Base-by-base conservation (phyloP, 2,888 invertebrate genomes). In the Cantharis flavilabris region DNA sequence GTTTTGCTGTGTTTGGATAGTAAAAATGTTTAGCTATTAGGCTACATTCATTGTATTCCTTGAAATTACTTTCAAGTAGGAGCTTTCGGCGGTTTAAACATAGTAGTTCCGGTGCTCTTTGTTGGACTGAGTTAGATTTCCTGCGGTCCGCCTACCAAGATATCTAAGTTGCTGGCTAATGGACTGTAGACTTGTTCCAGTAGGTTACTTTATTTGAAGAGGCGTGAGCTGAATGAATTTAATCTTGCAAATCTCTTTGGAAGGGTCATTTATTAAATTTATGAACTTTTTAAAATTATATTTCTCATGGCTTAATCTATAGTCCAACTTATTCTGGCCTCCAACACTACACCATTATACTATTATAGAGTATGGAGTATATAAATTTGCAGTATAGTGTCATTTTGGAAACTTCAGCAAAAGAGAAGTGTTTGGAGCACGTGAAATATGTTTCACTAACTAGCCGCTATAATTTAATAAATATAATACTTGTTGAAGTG, bases 141-240 rank as follows among this genome's bases (percentile, higher is more conserved):
- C 79, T 78, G 78, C 74, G 79, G 80, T 80, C 82, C 78, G 82
- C 82, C 80, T 80, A 77, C 79, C 75, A 77, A 73, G 80, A 82
- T 81, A 79, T 81, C 81, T 81, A 80, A 80, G 79, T 81, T 81
- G 80, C 80, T 78, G 80, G 80, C 80, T 83, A 83, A 83, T 83
- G 83, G 83, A 82, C 82, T 81, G 82, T 81, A 79, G 82, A 77
- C 80, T 83, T 81, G 81, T 81, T 81, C 82, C 80, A 81, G 79
- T 80, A 78, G 80, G 81, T 78, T 82, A 82, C 82, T 82, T 82
- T 83, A 82, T 83, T 82, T 82, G 80, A 79, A 78, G 74, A 80
- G 81, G 81, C 83, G 80, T 81, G 81, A 80, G 76, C 70, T 73
- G 82, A 81, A 80, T 82, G 77, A 20, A 67, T 67, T 67, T 67